Evolutionary conservation across 2,888 invertebrate genomes (phyloP), one percentile per base, ranked within the genome.

Genomic region (Nephrotoma flavescens): DNA sequence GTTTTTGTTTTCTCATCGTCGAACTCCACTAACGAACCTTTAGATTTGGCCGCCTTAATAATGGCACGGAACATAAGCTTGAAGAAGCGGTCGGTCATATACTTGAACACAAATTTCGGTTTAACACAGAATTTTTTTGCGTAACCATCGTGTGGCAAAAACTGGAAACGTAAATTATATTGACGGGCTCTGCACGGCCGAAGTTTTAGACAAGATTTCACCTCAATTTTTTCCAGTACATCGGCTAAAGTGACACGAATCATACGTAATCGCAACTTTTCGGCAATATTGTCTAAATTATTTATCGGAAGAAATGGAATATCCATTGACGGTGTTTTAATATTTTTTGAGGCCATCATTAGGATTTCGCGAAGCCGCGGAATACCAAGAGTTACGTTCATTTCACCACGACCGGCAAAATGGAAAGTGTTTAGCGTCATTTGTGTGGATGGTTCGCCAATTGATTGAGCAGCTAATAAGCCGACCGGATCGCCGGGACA

Each of bases 381-480:
- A 89, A 99, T 99, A 93, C 99, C 99, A n/a, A 99, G 93, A 0
- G 99, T 99, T 0, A 99, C 99, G 93, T 99, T 99, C 99, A 99
- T 99, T 92, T 99, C 99, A 93, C 99, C 99, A 92, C 99, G 95
- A 90, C 99, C 99, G 89, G 99, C 99, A 91, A 99, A 99, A 91
- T 99, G 99, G 92, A 99, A 99, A 71, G 99, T 99, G 92, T 99
- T 99, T 90, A 99, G 92, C 89, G 99, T 99, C 99, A 99, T 99
- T 93, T 99, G 99, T 87, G 99, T 99, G 1, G 99, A 99, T 0
- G 99, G 99, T 92, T 99, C 99, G 87, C 99, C 99, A 88, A 99
- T 96, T 0, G 98, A 98, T 93, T 99, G 99, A 1, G 99, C 99
- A 12, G 99, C 99, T 88, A 99, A 91, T 31, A 99, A 92, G 3